Evolutionary conservation across 2,113 vertebrate genomes (phyloP), one percentile per base, ranked within the genome.

Genomic region (Hucho hucho): DNA sequence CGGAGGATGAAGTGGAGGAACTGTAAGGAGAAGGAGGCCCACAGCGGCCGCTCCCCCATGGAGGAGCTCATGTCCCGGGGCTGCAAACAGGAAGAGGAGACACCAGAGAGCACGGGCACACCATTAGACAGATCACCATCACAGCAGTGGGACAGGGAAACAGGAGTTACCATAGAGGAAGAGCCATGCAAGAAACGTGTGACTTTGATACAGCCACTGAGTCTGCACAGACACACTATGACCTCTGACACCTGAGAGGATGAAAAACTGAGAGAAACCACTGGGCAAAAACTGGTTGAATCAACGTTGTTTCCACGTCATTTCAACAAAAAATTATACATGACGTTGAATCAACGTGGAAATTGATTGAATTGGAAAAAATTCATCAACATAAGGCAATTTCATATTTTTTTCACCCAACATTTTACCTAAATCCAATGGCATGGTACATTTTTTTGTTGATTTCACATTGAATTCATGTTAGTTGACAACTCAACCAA

Each of bases 1-100:
- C 94, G 97, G 81, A 93, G 97, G 69, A 99, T 98, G 97, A 99
- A 99, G 83, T 98, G 97, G 97, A 93, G 97, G 84, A 99, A 99
- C 91, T 97, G 95, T 83, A 97, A 96, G 91, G 97, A 99, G 90
- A 98, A 96, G 84, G 96, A 98, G 91, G 80, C 87, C 58, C 86
- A 92, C 24, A 81, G 70, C 75, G 81, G 79, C 22, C 87, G 87
- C 22, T 90, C 90, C 24, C 85, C 86, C 0, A 90, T 89, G 87
- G 91, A 93, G 26, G 91, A 91, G 80, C 89, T 91, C 25, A 84
- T 91, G 86, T 79, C 83, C 49, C 81, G 56, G 53, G 89, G 90
- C 77, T 80, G 86, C 0, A 78, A 85, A 63, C 86, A 84, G 16
- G 83, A 84, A n/a, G 87, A 87, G 22, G 59, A 47, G 22, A 13